These are phyloP conservation scores for Beris chalybata DNA, from an alignment of 2,888 invertebrate species.

Conservation along the genomic window DNA sequence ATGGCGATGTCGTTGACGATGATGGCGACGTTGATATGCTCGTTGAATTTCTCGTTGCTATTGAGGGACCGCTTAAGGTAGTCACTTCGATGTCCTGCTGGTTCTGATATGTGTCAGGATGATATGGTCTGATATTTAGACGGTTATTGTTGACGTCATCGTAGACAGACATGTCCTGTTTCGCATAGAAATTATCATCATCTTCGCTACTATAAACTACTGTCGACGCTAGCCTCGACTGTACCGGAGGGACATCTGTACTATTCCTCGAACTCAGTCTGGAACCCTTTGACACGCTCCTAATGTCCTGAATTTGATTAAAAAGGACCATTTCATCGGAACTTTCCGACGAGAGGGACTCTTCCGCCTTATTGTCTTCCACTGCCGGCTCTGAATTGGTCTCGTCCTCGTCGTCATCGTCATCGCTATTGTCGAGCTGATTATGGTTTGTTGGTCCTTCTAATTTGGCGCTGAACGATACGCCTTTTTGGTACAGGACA, in stretches of 20 bases:
- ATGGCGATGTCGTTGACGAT: background rate
- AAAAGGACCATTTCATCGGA: constrained; percentile 13
- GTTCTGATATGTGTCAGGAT: constrained; percentile 49
- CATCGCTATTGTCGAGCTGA: constrained; percentile 1
- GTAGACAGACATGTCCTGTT: constrained; percentile 54
- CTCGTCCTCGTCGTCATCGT: constrained; percentile 13
- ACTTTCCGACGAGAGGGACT: background rate
- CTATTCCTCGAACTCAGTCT: background rate
- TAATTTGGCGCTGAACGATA: constrained; percentile 75
- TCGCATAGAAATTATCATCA: constrained; percentile 49
- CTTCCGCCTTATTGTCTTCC: constrained; percentile 25
- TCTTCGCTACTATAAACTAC: constrained; percentile 18
- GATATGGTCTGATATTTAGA: constrained; percentile 51
- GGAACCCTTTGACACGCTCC: background rate
- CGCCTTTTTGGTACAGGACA: constrained; percentile 76
- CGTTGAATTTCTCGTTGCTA: constrained; percentile 1
- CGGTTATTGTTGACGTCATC: constrained; percentile 56
- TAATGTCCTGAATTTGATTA: constrained; percentile 16
- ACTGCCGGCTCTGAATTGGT: constrained; percentile 10
- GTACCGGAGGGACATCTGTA: background rate
- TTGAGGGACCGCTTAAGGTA: background rate
- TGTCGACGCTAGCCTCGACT: background rate
- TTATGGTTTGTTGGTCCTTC: constrained; percentile 56
- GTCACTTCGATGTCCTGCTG: constrained; percentile 1
- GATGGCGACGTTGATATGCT: constrained; percentile 16